Evolutionary conservation across 2,113 vertebrate genomes (phyloP), one percentile per base, ranked within the genome.

Genomic region (Clinocottus analis): DNA sequence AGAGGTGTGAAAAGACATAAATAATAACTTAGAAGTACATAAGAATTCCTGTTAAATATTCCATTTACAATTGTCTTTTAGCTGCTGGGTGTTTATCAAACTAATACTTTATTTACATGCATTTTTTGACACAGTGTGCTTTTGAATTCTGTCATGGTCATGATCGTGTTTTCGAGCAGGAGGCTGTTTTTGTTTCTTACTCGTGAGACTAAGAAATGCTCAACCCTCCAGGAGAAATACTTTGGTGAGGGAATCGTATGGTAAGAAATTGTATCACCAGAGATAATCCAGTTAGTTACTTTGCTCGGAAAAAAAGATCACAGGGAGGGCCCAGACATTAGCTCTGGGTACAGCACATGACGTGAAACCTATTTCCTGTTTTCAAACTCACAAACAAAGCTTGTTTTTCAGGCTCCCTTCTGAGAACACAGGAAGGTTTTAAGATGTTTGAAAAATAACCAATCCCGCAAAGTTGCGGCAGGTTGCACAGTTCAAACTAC

Each of bases 261-360:
- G 63, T 69, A 41, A 68, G 49, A 82, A 70, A 75, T 69, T 62
- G 61, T 74, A 75, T 85, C 70, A 69, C 61, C 39, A 4, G 39
- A 81, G 72, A 75, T 77, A 86, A 86, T 82, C 68, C 17, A 60
- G 56, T 83, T 79, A 77, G 51, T n/a, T n/a, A 72, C 1, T 1
- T 9, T 45, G 39, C 72, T 21, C 70, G 67, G 35, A 14, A 76
- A 80, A 78, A 79, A 78, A 77, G 63, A 81, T 72, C 70, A 82
- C 14, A 80, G 62, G 51, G 25, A 77, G 25, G 63, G 47, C 47
- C 0, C 35, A 55, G 55, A 74, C n/a, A 45, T 56, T 67, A 55
- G 47, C 37, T 84, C 33, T 39, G 53, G 66, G 35, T 45, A 25
- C 25, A 80, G 25, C 79, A 71, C 58, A 68, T 82, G 71, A 85